A percentile compares a stretch with the other conserved stretches of the same genome.
phyloP scores from a whole-genome alignment of 2,888 invertebrate species.

The Marasmarcha lunaedactyla region DNA sequence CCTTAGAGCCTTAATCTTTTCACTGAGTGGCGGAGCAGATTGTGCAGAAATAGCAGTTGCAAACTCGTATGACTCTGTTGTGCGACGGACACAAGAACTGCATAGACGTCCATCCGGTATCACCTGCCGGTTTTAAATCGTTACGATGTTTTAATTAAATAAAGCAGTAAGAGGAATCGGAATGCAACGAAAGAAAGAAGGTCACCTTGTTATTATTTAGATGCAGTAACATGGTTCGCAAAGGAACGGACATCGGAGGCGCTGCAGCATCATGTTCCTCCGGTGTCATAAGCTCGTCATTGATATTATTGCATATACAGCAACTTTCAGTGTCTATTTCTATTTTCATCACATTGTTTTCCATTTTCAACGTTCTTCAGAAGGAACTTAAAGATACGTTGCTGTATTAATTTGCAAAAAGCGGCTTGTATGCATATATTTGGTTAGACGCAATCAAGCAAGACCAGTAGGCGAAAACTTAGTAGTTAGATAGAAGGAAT shows the following conservation, averaged over 20 bases:
- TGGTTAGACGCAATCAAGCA: no score
- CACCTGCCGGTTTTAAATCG: constrained; percentile 23
- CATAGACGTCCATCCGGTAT: constrained; percentile 49
- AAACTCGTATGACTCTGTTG: constrained; percentile 45
- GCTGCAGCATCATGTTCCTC: constrained; percentile 49
- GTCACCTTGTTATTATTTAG: constrained; percentile 50
- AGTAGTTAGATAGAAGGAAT: no score
- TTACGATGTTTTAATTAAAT: no score
- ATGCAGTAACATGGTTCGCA: constrained; percentile 49
- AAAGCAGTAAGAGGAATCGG: neutral
- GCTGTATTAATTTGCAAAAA: no score
- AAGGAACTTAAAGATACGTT: no score
- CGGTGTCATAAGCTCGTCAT: constrained; percentile 39
- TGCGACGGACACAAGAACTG: constrained; percentile 34
- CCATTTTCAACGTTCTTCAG: no score
- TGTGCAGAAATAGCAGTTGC: constrained; percentile 29
- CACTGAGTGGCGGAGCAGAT: constrained; percentile 42
- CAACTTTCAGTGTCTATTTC: constrained; percentile 39
- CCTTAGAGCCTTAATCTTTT: constrained; percentile 49
- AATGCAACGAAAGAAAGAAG: neutral
- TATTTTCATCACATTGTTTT: constrained; percentile 25
- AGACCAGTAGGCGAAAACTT: no score
- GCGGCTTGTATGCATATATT: no score
- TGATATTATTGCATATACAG: constrained; percentile 33
- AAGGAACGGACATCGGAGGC: constrained; percentile 31